Conservation (phyloP, 2,888 invertebrate species). For the Myopa testacea region DNA sequence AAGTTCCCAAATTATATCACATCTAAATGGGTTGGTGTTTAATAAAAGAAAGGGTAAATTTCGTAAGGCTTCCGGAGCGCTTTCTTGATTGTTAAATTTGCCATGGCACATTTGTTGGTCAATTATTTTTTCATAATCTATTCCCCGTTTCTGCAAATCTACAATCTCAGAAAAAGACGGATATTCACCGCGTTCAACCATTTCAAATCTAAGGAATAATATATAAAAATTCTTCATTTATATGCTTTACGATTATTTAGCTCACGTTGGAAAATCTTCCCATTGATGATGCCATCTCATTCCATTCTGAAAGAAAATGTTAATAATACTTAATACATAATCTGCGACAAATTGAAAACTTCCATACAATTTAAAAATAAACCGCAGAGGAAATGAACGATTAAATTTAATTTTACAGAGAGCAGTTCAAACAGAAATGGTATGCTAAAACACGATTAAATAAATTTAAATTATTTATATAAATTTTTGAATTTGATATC, state of each 20-base stretch:
- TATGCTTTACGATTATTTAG: slow-evolving; percentile 18
- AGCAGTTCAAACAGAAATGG: no score
- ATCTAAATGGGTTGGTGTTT: slow-evolving; percentile 54
- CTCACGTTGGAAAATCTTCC: slow-evolving; percentile 59
- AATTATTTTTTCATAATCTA: slow-evolving; percentile 55
- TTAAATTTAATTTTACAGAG: no score
- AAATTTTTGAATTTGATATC: neutral
- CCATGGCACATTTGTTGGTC: slow-evolving; percentile 46
- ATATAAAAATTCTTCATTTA: slow-evolving; percentile 34
- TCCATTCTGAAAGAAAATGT: slow-evolving; percentile 48
- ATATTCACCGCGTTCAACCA: slow-evolving; percentile 59
- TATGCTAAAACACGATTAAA: neutral
- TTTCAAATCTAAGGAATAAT: slow-evolving; percentile 52
- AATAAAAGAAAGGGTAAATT: slow-evolving; percentile 50
- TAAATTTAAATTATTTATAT: slow-evolving; percentile 2
- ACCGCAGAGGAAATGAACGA: neutral
- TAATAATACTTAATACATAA: neutral
- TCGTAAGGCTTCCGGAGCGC: slow-evolving; percentile 46
- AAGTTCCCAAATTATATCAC: slow-evolving; percentile 52
- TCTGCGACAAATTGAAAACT: neutral
- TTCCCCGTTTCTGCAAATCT: slow-evolving; percentile 49
- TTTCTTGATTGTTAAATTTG: slow-evolving; percentile 47
- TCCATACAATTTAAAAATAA: neutral
- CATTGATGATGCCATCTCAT: slow-evolving; percentile 53
- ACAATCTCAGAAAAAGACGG: slow-evolving; percentile 55